Evolutionary conservation across 2,888 invertebrate genomes (phyloP).

Genomic region (Tachina fera): DNA sequence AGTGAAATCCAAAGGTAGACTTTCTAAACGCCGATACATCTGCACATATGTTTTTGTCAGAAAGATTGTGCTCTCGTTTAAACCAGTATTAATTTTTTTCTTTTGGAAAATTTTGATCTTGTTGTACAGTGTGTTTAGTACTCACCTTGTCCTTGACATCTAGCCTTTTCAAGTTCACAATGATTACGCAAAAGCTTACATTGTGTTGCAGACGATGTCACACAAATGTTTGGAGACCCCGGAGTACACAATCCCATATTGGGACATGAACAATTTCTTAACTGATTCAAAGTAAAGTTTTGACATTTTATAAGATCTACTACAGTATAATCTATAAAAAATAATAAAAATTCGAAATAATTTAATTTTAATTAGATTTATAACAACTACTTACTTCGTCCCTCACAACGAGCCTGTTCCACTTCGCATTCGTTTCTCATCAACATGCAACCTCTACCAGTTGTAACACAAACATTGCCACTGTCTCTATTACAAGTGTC

Average conservation of each 20-base stretch:
- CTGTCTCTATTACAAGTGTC: constrained; percentile 12
- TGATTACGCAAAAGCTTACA: constrained; percentile 27
- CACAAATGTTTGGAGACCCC: constrained; percentile 23
- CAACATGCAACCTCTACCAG: constrained; percentile 3
- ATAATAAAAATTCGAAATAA: background rate
- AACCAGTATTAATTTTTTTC: constrained; percentile 1
- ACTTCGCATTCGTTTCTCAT: constrained; percentile 49
- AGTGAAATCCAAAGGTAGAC: too few species aligned
- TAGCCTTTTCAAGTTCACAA: constrained; percentile 48
- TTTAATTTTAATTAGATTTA: too few species aligned
- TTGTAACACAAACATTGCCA: constrained; percentile 29
- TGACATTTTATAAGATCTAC: constrained; percentile 24
- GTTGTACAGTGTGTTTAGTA: too few species aligned
- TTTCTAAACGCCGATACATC: too few species aligned
- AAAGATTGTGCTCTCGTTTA: too few species aligned
- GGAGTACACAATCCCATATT: constrained; percentile 25
- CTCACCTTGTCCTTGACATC: constrained; percentile 46
- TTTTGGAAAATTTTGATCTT: too few species aligned
- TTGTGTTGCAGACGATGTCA: constrained; percentile 3
- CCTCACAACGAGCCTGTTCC: constrained; percentile 40
- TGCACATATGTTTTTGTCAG: too few species aligned
- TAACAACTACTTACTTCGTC: constrained; percentile 8
- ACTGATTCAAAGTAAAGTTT: constrained; percentile 25
- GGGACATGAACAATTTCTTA: constrained; percentile 37
- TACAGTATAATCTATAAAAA: constrained; percentile 22